Evolutionary conservation across 1,140 invertebrate species (phyloP).

Genomic region (Colletes gigas): DNA sequence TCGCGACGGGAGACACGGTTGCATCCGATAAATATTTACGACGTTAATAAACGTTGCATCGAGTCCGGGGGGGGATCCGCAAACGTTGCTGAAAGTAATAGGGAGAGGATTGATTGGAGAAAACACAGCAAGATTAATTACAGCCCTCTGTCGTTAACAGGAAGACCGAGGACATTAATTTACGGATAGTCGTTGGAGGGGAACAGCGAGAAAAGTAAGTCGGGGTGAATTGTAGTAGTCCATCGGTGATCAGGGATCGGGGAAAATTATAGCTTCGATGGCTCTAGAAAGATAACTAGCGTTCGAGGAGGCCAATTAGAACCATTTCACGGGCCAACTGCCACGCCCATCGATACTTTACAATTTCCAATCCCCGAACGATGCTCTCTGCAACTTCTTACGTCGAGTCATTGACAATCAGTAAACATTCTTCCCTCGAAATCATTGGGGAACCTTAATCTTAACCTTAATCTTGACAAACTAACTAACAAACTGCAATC

Average conservation of each 20-base stretch:
- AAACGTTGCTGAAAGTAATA: no score
- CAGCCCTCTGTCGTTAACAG: not conserved
- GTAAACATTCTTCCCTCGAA: no score
- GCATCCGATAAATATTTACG: no score
- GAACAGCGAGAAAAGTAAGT: not conserved
- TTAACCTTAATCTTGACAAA: no score
- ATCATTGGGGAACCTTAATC: no score
- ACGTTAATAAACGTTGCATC: no score
- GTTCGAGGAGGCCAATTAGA: not conserved
- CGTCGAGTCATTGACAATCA: no score
- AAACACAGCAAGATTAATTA: not conserved
- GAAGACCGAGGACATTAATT: not conserved
- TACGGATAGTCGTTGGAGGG: not conserved
- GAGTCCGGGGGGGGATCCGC: no score
- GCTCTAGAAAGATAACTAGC: not conserved
- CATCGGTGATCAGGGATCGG: not conserved
- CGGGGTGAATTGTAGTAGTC: not conserved
- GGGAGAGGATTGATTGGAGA: no score
- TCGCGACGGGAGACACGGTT: no score
- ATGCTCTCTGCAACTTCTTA: no score
- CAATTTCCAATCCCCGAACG: not conserved
- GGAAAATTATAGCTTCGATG: not conserved
- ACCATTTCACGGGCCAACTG: not conserved
- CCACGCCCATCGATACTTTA: not conserved
- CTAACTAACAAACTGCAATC: no score